Conservation (phyloP, 2,888 invertebrate species). For the Drosophila melanosoma region DNA sequence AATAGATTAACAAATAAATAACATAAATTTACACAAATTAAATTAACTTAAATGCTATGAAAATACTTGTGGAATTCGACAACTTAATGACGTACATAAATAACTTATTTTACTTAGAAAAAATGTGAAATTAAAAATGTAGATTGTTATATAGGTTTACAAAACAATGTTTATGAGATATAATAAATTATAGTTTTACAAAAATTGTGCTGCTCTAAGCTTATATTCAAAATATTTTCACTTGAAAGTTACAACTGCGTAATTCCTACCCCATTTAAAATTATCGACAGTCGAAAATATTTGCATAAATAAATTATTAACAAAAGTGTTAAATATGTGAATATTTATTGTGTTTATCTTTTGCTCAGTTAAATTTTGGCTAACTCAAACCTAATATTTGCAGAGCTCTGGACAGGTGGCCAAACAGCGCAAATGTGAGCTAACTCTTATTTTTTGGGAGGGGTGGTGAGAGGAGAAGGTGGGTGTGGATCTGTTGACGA, state of each 20-base stretch:
- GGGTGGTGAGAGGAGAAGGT: background rate
- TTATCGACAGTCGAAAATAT: background rate
- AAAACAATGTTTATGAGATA: background rate
- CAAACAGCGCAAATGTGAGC: constrained; percentile 4
- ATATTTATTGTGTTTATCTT: background rate
- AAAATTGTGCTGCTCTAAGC: background rate
- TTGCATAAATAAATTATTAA: background rate
- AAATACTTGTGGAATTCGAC: background rate
- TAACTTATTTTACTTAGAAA: background rate
- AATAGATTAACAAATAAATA: constrained; percentile 32
- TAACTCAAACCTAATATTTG: constrained; percentile 11
- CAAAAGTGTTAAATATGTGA: background rate
- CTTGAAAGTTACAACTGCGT: background rate
- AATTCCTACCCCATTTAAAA: background rate
- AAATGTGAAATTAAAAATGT: background rate
- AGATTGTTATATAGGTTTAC: background rate
- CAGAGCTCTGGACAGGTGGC: constrained; percentile 11
- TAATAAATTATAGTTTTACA: background rate
- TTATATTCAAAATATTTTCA: background rate
- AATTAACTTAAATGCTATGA: constrained; percentile 23
- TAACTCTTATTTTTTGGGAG: background rate
- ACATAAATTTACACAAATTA: constrained; percentile 30
- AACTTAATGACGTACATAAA: background rate
- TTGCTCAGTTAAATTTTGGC: constrained; percentile 9
- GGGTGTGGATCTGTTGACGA: background rate